Base-by-base conservation (phyloP, 2,888 invertebrate species). In the Nemoura dubitans region DNA sequence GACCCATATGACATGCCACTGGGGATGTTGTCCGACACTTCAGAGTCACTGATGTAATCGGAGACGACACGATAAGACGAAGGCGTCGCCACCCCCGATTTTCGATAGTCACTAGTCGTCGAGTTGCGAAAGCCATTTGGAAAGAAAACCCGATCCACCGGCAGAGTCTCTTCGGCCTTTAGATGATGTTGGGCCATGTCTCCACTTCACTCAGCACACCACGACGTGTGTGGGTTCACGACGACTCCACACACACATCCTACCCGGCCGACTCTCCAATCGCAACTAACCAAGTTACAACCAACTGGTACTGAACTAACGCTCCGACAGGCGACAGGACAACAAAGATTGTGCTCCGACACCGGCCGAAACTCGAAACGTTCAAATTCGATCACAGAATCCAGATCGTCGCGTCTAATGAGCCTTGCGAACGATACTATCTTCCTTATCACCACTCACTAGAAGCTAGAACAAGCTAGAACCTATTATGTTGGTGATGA, bases 11-110 rank as follows among this genome's bases (percentile, higher is more conserved):
- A 76, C 84, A 84, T 26, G 28, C 76, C 84, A 28, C 84, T 84
- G 28, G 84, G 84, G 16, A 84, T 28, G 28, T 84, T 84, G 28
- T 84, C 84, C 26, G 84, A 84, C 27, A 84, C 76, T 27, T 84
- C 84, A 2, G 84, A 76, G 84, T 84, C 84, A 84, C 84, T 84
- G 16, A 84, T 84, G 76, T 76, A 84, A 59, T 84, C 84, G 26
- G 84, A 76, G 28, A 84, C 29, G 83, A 26, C 27, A 14, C 78
- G 78, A 26, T 10, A 7, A 16, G 78, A 59, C 59, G 59, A 21
- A 3, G 59, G 16, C 16, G 59, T 59, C 16, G 21, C 59, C 78
- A 28, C 78, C 78, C 27, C 78, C 78, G 78, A 59, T 21, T 14
- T 10, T 21, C 59, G 59, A 21, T 59, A 21, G 83, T 36, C 43